phyloP scores from a whole-genome alignment of 2,888 invertebrate genomes.

The Trissonchulus sp. region DNA sequence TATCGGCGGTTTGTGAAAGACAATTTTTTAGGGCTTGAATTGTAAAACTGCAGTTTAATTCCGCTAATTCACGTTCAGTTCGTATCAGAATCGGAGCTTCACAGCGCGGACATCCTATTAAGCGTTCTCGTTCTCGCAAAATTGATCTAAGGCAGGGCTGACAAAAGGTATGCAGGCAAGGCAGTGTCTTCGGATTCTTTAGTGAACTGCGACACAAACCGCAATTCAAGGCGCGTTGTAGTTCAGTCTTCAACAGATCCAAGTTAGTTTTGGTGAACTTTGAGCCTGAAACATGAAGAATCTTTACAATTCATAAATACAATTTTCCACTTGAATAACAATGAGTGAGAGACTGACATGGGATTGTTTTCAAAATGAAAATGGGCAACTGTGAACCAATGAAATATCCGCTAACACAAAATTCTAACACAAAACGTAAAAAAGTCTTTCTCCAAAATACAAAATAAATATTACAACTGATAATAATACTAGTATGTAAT shows the following conservation, averaged over 20 bases:
- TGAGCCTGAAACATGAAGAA: conserved; percentile 6
- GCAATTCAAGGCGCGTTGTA: conserved; percentile 19
- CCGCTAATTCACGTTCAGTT: background rate
- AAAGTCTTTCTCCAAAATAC: too few relatives aligned
- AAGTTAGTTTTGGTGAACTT: background rate
- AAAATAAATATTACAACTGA: too few relatives aligned
- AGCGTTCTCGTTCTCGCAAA: background rate
- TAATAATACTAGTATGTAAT: too few relatives aligned
- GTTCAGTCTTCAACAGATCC: conserved; percentile 12
- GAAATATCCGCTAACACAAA: too few relatives aligned
- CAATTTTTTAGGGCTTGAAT: background rate
- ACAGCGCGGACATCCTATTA: background rate
- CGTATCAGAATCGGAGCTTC: background rate
- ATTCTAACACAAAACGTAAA: too few relatives aligned
- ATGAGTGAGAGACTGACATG: background rate
- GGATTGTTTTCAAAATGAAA: conserved; percentile 5
- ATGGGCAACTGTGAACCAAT: too few relatives aligned
- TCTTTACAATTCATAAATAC: background rate
- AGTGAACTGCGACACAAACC: background rate
- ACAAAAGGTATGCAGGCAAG: conserved; percentile 28
- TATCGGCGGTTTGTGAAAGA: background rate
- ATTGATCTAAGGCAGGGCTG: conserved; percentile 18
- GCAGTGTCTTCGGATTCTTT: conserved; percentile 19
- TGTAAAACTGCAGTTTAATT: background rate
- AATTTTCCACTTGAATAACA: too few relatives aligned